Percentiles rank a stretch among this genome's conserved stretches.
These are phyloP conservation scores for Sterna hirundo DNA, from an alignment of 2,113 vertebrate genomes.

Conservation along the genomic window DNA sequence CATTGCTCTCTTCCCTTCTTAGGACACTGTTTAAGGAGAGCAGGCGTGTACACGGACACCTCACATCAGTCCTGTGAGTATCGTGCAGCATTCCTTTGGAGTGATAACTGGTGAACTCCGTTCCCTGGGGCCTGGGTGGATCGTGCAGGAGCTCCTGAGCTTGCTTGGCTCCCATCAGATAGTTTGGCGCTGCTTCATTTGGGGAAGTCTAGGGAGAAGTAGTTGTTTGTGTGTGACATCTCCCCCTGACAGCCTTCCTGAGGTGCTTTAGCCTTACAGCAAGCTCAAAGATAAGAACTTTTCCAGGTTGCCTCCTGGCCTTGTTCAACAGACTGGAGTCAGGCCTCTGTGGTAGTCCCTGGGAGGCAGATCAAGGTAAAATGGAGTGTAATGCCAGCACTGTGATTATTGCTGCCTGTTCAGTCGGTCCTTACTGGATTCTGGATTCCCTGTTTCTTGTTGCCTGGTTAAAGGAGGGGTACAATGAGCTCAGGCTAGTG, in stretches of 20 bases:
- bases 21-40: conserved; percentile 87
- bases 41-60: conserved; percentile 78
- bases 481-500: neutral
- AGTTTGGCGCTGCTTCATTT: neutral
- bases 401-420: neutral
- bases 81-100: conserved; percentile 29
- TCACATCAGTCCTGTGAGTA: conserved; percentile 83
- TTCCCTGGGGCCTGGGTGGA: conserved; percentile 54
- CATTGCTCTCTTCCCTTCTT: conserved; percentile 55
- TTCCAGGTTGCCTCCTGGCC: neutral
- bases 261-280: neutral
- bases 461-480: neutral
- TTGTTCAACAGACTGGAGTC: neutral
- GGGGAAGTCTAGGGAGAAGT: neutral
- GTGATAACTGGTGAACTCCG: conserved; percentile 22
- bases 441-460: conserved; percentile 16
- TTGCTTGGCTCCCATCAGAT: neutral
- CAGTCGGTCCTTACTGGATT: neutral
- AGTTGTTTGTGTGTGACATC: neutral
- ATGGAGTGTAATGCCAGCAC: neutral
- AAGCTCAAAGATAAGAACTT: neutral
- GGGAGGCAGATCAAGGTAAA: neutral
- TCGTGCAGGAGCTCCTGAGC: conserved; percentile 14
- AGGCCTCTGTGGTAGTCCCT: neutral
- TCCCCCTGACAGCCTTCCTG: neutral